A percentile compares a stretch with the other conserved stretches of the same genome.
These are phyloP conservation scores for Philypnodon macrostomus DNA, from an alignment of 2,797 vertebrate species.

Conservation along the genomic window DNA sequence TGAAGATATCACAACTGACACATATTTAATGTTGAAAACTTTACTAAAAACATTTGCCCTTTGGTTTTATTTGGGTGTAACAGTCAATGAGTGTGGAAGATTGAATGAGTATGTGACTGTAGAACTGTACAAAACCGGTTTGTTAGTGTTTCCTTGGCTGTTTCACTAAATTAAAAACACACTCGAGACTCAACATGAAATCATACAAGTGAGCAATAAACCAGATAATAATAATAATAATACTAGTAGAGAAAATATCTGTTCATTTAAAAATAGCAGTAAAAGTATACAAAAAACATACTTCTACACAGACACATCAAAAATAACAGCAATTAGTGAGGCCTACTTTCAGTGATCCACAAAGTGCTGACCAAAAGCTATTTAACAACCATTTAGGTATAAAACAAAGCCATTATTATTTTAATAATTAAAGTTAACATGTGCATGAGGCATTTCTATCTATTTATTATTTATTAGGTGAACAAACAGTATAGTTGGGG, in stretches of 20 bases:
- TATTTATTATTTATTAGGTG: no score
- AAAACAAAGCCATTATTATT: no score
- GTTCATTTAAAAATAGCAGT: slow-evolving; percentile 1
- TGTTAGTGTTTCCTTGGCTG: slow-evolving; percentile 58
- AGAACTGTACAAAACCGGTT: slow-evolving; percentile 17
- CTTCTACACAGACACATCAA: neutral
- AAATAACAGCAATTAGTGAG: neutral
- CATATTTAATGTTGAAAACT: slow-evolving; percentile 23
- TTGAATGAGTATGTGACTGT: slow-evolving; percentile 5
- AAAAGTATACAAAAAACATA: slow-evolving; percentile 5
- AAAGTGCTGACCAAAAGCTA: slow-evolving; percentile 29
- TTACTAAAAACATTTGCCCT: slow-evolving; percentile 45
- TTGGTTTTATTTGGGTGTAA: slow-evolving; percentile 67
- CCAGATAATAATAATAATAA: neutral
- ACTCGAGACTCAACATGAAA: neutral
- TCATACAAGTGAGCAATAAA: neutral
- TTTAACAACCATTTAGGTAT: slow-evolving; percentile 7
- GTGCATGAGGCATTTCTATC: no score
- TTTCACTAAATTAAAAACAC: slow-evolving; percentile 26
- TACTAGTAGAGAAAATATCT: neutral
- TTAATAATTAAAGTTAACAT: no score
- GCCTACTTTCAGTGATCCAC: neutral
- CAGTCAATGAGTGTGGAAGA: slow-evolving; percentile 57
- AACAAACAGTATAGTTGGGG: neutral
- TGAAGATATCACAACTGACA: neutral